Evolutionary conservation across 2,113 vertebrate genomes (phyloP).

Genomic region (Burhinus bistriatus): DNA sequence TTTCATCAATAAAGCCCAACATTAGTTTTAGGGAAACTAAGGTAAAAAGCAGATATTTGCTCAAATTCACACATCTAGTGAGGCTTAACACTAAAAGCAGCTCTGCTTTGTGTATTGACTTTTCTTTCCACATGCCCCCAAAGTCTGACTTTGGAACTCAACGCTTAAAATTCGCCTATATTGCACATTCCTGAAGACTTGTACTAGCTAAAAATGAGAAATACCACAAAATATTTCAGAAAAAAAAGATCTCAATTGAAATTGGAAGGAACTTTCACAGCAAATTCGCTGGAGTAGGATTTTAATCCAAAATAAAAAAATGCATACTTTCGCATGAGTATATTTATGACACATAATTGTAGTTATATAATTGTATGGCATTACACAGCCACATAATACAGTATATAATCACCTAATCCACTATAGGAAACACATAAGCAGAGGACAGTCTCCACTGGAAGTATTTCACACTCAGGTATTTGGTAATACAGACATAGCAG

Average conservation of each 20-base stretch:
- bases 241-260: not conserved
- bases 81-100: not conserved
- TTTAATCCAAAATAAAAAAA: not conserved
- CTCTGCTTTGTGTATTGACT: not conserved
- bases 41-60: not conserved
- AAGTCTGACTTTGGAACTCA: not conserved
- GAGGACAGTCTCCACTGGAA: not conserved
- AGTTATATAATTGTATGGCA: not conserved
- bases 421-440: not conserved
- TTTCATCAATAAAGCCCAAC: not conserved
- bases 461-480: not conserved
- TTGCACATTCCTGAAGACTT: not conserved
- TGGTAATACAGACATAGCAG: accelerated
- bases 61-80: not conserved
- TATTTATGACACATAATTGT: not conserved
- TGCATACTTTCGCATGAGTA: not conserved
- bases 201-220: not conserved
- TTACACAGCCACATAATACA: not conserved
- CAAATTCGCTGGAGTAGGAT: not conserved
- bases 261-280: not conserved
- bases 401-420: not conserved
- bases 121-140: not conserved
- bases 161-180: not conserved
- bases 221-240: not conserved
- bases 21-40: not conserved